Evolutionary conservation across 2,888 invertebrate genomes (phyloP).

Genomic region (Clitarchus hookeri): DNA sequence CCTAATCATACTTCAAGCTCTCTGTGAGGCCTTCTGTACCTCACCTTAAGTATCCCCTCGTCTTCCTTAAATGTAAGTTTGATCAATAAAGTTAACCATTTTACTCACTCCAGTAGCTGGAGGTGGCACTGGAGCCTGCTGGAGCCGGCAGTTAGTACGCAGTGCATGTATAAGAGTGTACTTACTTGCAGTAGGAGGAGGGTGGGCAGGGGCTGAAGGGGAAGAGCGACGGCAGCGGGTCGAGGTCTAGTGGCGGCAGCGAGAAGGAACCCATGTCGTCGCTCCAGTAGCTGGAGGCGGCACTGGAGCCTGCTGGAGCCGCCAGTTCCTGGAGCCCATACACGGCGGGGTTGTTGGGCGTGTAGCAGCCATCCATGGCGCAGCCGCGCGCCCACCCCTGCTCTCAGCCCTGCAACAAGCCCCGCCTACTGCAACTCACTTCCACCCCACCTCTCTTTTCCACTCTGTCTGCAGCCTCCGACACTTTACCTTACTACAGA

Average conservation of each 20-base stretch:
- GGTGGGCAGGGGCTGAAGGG: constrained; percentile 84
- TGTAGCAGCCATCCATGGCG: constrained; percentile 43
- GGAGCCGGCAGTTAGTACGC: constrained; percentile 33
- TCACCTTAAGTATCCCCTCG: too few relatives aligned
- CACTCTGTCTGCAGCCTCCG: too few relatives aligned
- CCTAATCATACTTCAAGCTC: too few relatives aligned
- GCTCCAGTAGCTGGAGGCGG: constrained; percentile 58
- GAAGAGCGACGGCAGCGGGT: constrained; percentile 83
- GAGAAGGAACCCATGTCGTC: constrained; percentile 88
- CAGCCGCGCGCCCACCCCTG: constrained; percentile 36
- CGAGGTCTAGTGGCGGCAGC: constrained; percentile 80
- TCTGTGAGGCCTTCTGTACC: too few relatives aligned
- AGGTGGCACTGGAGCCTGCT: constrained; percentile 30
- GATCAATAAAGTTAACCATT: too few relatives aligned
- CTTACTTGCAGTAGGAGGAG: constrained; percentile 74
- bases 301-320: constrained; percentile 30
- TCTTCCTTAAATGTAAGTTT: too few relatives aligned
- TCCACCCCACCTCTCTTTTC: too few relatives aligned
- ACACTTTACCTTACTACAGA: too few relatives aligned
- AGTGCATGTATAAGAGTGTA: constrained; percentile 40
- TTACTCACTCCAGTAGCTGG: constrained; percentile 63
- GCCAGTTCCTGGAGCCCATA: constrained; percentile 38
- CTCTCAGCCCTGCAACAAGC: neutral
- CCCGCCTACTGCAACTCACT: too few relatives aligned
- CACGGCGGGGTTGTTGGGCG: constrained; percentile 47